Evolutionary conservation across 2,113 vertebrate species (phyloP), one percentile per base, ranked within the genome.

Genomic region (Pseudorectes ferrugineus): DNA sequence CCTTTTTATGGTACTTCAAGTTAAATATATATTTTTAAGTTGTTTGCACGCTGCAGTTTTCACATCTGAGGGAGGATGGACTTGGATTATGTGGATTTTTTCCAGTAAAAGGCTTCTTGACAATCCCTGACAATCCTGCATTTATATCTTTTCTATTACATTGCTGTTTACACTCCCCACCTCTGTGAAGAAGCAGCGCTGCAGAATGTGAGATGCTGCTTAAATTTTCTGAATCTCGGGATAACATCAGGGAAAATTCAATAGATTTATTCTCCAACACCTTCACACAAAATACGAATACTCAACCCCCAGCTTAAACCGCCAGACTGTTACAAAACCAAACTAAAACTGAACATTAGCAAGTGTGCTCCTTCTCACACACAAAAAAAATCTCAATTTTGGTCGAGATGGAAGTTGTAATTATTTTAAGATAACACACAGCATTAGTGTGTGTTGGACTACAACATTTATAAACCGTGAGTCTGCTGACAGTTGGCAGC

Each of bases 401-500:
- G 23, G 49, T 66, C 9, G n/a, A 68, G 79, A 72, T 6, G 43
- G 11, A 18, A 45, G 45, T 28, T 68, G 55, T 55, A 70, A 63
- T 79, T 86, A 86, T 89, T 93, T 94, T 59, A 84, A 85, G 88
- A 15, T 46, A 66, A 1, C 45, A 8, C n/a, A 5, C 6, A 51
- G 87, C 74, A 52, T 85, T 48, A 17, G 29, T 0, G 14, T 25
- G 65, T 78, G 45, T 26, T 59, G 73, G 91, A 65, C 67, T 59
- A 11, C 43, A 42, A 61, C 24, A 7, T 71, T 88, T 51, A 46
- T 38, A 68, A 74, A 55, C 35, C 33, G 0, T 20, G 45, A 45
- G 12, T 31, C 28, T 93, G 88, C 91, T 74, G 82, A 31, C 79
- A 77, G 72, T 14, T 95, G 95, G 94, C 93, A 91, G 85, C 52